phyloP scores from a whole-genome alignment of 2,797 vertebrate species.

The Phalanger gymnotis region DNA sequence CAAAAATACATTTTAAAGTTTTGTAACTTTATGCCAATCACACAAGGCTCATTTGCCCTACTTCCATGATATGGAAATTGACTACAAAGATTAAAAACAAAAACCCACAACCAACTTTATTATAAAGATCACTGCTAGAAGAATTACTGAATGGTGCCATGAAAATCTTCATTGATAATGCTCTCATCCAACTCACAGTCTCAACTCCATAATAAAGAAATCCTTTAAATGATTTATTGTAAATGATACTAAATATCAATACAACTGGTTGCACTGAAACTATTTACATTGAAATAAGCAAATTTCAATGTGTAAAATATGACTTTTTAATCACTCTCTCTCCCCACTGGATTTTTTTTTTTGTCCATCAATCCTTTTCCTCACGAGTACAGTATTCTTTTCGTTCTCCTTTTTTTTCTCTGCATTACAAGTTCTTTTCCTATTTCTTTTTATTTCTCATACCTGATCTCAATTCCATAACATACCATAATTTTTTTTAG shows the following conservation, averaged over 20 bases:
- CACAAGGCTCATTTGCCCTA: not conserved
- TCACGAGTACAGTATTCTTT: not conserved
- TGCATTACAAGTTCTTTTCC: not conserved
- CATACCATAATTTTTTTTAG: not conserved
- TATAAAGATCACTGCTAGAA: not conserved
- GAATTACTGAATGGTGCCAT: not conserved
- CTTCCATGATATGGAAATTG: not conserved
- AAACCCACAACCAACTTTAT: not conserved
- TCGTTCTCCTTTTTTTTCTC: not conserved
- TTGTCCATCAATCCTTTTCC: not conserved
- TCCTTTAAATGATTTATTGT: not conserved
- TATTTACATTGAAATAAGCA: not conserved
- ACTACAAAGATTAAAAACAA: not conserved
- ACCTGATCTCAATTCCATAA: not conserved
- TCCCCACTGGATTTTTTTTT: not conserved
- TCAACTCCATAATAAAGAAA: not conserved
- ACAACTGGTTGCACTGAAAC: not conserved
- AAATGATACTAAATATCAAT: not conserved
- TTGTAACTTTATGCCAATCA: not conserved
- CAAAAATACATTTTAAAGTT: not conserved
- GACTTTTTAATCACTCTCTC: not conserved
- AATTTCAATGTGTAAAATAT: not conserved
- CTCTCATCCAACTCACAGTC: not conserved
- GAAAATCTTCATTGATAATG: not conserved
- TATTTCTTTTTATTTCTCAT: not conserved